Evolutionary conservation across 1,140 invertebrate species (phyloP).

Genomic region (Heliconius melpomene): DNA sequence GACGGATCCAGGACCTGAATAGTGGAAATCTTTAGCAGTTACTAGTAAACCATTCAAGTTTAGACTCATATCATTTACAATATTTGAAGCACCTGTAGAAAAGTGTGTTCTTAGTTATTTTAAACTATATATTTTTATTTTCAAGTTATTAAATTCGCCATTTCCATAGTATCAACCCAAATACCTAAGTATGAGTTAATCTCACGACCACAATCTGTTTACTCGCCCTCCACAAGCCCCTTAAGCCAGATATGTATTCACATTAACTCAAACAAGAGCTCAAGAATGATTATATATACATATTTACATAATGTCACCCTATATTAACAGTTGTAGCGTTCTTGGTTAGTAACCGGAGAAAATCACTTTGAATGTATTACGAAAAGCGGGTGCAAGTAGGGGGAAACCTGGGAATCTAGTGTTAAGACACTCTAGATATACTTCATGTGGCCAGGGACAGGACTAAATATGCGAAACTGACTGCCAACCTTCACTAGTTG

Average conservation of each 20-base stretch:
- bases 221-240: neutral
- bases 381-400: too few relatives aligned
- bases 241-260: constrained; percentile 3
- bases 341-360: neutral
- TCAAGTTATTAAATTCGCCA: neutral
- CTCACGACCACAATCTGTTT: neutral
- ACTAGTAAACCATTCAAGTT: too few relatives aligned
- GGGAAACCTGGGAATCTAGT: too few relatives aligned
- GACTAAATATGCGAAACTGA: too few relatives aligned
- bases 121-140: neutral
- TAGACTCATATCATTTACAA: neutral
- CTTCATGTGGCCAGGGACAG: too few relatives aligned
- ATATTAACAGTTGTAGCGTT: neutral
- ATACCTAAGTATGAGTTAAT: neutral
- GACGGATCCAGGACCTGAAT: too few relatives aligned
- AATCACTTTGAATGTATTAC: neutral
- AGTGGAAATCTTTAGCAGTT: too few relatives aligned
- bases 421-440: too few relatives aligned
- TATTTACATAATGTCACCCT: constrained; percentile 3
- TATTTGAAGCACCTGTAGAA: neutral
- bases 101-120: neutral
- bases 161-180: neutral
- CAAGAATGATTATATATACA: neutral
- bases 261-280: neutral
- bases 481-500: too few relatives aligned